Percentiles rank a stretch among this genome's conserved stretches.
Conservation (phyloP, 2,113 vertebrate species). For the Pelvicachromis taeniatus region DNA sequence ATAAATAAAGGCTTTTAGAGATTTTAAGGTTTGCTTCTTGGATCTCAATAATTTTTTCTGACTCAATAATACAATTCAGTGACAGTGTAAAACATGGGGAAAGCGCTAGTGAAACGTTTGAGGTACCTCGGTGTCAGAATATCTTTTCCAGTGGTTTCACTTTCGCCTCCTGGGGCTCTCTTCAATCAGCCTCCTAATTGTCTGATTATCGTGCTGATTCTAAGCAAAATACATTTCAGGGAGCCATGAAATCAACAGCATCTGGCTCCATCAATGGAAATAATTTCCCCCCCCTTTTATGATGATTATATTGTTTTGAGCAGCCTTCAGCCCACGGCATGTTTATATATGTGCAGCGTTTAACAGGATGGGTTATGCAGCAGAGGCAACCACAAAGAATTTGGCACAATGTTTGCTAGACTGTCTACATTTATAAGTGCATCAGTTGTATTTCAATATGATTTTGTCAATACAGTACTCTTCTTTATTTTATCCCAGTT, state of each 20-base stretch:
- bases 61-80: neutral
- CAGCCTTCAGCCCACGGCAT: conserved; percentile 17
- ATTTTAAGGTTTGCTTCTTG: neutral
- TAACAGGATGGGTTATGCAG: conserved; percentile 12
- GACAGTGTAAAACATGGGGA: neutral
- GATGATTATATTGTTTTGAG: conserved; percentile 31
- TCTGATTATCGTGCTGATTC: conserved; percentile 54
- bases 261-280: conserved; percentile 44
- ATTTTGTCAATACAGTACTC: neutral
- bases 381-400: neutral
- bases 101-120: neutral
- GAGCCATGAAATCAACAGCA: conserved; percentile 44
- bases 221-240: conserved; percentile 47
- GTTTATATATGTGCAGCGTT: conserved; percentile 1
- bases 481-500: neutral
- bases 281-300: conserved; percentile 4
- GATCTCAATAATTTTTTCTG: fast-evolving
- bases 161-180: conserved; percentile 7
- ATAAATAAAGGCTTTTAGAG: neutral
- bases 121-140: neutral
- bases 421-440: neutral
- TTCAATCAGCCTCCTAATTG: conserved; percentile 58
- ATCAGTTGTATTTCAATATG: neutral
- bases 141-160: conserved; percentile 23
- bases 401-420: neutral